These are phyloP conservation scores for Boulengeromyrus knoepffleri DNA, from an alignment of 2,113 vertebrate genomes.

Conservation along the genomic window DNA sequence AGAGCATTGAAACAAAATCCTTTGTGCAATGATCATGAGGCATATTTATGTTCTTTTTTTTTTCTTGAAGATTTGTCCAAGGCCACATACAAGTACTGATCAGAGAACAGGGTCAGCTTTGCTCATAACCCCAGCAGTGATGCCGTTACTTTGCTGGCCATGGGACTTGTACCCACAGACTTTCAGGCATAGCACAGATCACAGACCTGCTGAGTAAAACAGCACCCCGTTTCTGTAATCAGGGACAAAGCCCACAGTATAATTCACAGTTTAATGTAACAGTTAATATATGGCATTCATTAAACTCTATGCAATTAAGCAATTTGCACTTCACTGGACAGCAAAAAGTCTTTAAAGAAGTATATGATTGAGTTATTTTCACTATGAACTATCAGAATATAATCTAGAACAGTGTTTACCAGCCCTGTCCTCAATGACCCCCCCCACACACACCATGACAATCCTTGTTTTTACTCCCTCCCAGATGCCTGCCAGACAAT, in stretches of 20 bases:
- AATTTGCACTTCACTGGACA: neutral
- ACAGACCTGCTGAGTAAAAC: neutral
- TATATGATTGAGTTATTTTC: neutral
- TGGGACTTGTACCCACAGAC: neutral
- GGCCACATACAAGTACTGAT: neutral
- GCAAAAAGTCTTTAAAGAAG: neutral
- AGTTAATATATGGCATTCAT: neutral
- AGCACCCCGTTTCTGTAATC: neutral
- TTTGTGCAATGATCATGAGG: neutral
- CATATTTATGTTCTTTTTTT: neutral
- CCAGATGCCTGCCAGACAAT: neutral
- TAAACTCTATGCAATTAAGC: neutral
- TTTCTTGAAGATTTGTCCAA: neutral
- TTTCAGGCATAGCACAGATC: neutral
- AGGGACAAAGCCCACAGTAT: neutral
- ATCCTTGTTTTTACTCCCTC: neutral
- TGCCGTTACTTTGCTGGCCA: neutral
- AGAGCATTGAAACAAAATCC: neutral
- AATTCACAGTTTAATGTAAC: neutral
- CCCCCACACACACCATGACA: neutral
- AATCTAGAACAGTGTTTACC: neutral
- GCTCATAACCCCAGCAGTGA: neutral
- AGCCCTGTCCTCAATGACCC: neutral
- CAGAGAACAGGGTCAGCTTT: neutral
- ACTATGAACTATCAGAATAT: neutral